These are phyloP conservation scores for Heterotilapia buettikoferi DNA, from an alignment of 2,113 vertebrate genomes.

Conservation along the genomic window DNA sequence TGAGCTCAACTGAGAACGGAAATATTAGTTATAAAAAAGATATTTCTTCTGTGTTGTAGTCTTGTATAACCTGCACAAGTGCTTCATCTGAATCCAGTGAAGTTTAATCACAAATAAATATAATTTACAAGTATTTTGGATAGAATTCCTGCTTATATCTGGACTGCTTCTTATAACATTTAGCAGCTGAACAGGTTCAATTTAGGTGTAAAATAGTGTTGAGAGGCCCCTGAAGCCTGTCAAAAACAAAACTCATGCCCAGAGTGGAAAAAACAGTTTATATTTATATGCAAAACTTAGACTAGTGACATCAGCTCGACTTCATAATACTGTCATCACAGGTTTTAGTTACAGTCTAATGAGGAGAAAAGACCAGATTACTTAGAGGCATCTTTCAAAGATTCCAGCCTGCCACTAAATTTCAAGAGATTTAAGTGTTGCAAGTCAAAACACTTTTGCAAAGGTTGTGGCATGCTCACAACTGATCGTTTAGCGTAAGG, in stretches of 20 bases:
- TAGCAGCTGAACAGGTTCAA: neutral
- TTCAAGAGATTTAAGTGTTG: neutral
- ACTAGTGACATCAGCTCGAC: neutral
- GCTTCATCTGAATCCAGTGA: neutral
- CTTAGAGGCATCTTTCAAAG: neutral
- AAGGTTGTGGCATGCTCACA: neutral
- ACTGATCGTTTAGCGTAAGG: neutral
- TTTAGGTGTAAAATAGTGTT: neutral
- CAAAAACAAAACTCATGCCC: neutral
- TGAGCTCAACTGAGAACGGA: rapidly evolving
- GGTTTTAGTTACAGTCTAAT: neutral
- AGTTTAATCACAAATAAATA: neutral
- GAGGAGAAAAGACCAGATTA: neutral
- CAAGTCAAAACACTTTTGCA: neutral
- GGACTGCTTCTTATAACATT: neutral
- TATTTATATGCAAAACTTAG: neutral
- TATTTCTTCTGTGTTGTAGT: neutral
- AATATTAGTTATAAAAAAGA: neutral
- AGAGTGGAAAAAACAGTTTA: neutral
- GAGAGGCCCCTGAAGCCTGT: rapidly evolving
- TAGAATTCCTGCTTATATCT: neutral
- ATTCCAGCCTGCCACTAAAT: neutral
- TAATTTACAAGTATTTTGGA: rapidly evolving
- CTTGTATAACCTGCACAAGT: neutral
- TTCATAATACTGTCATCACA: neutral